Percentiles rank a stretch among this genome's conserved stretches.
These are phyloP conservation scores for Rhinolophus sinicus DNA, from an alignment of 2,113 vertebrate species.

Conservation along the genomic window DNA sequence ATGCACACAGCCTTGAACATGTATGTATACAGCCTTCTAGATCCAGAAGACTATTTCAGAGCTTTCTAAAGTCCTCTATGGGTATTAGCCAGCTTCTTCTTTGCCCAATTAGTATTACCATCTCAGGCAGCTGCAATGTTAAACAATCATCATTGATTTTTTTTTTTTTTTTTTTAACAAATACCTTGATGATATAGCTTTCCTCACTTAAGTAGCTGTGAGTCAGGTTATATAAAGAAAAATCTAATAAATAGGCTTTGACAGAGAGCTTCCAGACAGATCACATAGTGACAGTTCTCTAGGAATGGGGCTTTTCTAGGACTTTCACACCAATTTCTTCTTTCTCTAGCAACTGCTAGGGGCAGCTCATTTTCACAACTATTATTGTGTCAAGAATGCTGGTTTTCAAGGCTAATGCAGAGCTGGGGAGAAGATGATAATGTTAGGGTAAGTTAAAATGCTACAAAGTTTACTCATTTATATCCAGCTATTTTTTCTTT, in stretches of 20 bases:
- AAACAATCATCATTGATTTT: not conserved
- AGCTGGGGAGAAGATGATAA: not conserved
- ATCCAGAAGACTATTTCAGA: not conserved
- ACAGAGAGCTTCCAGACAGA: not conserved
- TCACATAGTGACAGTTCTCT: not conserved
- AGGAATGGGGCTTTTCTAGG: not conserved
- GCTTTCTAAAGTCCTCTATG: not conserved
- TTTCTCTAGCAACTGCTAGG: not conserved
- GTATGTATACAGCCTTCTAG: not conserved
- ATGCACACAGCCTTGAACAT: not conserved
- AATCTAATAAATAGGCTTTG: not conserved
- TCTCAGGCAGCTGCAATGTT: not conserved
- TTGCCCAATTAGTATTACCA: not conserved
- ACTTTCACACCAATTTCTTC: not conserved
- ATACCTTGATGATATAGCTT: not conserved
- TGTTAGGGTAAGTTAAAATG: not conserved
- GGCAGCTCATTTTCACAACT: not conserved
- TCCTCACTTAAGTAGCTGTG: not conserved
- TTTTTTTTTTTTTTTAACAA: not conserved
- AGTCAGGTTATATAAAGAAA: not conserved
- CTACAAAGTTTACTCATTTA: not conserved
- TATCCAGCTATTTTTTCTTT: not conserved
- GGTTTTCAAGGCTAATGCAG: not conserved
- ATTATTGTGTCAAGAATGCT: not conserved
- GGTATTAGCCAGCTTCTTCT: not conserved